These are phyloP conservation scores for Homarus gammarus DNA, from an alignment of 2,888 invertebrate genomes.

Conservation along the genomic window DNA sequence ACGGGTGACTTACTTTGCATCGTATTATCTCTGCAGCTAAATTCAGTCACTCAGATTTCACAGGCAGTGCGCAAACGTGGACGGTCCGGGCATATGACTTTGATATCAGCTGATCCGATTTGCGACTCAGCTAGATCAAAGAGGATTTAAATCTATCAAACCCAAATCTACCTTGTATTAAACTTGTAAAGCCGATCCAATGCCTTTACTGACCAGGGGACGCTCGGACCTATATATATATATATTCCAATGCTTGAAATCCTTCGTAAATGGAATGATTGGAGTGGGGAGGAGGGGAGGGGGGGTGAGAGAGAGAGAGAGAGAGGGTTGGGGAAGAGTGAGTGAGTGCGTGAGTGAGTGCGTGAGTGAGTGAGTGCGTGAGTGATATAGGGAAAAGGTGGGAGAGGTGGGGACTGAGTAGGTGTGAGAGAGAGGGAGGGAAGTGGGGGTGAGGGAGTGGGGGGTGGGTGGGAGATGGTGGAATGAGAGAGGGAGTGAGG, in stretches of 20 bases:
- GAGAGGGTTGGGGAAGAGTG: constrained; percentile 5
- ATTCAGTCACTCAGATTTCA: too few relatives aligned
- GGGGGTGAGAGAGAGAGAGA: constrained; percentile 13
- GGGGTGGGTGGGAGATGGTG: not conserved
- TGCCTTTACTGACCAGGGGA: constrained; percentile 26
- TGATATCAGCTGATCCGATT: constrained; percentile 34
- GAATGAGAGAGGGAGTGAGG: not conserved
- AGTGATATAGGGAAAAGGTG: not conserved
- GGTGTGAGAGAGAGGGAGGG: not conserved
- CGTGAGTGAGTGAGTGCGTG: not conserved
- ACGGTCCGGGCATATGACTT: constrained; percentile 12
- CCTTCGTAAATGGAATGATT: constrained; percentile 19
- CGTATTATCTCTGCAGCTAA: too few relatives aligned
- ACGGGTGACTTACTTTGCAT: too few relatives aligned
- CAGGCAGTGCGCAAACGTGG: too few relatives aligned
- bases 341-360: not conserved
- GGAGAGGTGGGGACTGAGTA: constrained; percentile 31
- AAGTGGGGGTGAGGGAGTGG: too few relatives aligned
- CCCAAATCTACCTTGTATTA: constrained; percentile 44
- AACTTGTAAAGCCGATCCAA: constrained; percentile 31
- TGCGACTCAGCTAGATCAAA: constrained; percentile 36
- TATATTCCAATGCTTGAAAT: constrained; percentile 9
- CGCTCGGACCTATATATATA: not conserved
- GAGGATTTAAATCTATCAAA: constrained; percentile 42
- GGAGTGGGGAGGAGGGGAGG: constrained; percentile 1